These are phyloP conservation scores for Borostomias antarcticus DNA, from an alignment of 2,797 vertebrate genomes.

Conservation along the genomic window DNA sequence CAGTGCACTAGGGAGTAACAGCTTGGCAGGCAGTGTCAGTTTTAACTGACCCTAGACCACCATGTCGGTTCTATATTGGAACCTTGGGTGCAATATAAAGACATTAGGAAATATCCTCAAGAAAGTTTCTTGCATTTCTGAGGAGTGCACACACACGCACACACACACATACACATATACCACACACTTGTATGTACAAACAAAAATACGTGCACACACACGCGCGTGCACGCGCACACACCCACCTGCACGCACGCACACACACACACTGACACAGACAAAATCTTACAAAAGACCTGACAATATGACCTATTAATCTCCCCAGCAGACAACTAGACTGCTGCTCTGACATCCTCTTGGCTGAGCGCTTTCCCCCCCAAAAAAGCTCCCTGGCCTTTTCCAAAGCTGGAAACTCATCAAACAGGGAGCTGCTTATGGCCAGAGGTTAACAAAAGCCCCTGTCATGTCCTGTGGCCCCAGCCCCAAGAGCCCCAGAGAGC, in stretches of 20 bases:
- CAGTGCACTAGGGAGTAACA: background rate
- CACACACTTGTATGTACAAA: too few relatives aligned
- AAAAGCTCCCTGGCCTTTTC: slow-evolving; percentile 64
- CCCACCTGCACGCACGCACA: too few relatives aligned
- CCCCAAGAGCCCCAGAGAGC: slow-evolving; percentile 68
- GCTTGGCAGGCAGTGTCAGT: slow-evolving; percentile 18
- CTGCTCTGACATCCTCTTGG: slow-evolving; percentile 73
- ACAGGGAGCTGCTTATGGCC: slow-evolving; percentile 69
- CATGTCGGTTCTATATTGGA: slow-evolving; percentile 15
- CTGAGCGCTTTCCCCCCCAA: slow-evolving; percentile 66
- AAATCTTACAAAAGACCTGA: slow-evolving; percentile 42
- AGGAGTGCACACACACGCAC: slow-evolving; percentile 4
- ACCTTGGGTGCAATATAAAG: slow-evolving; percentile 59
- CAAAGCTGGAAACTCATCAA: slow-evolving; percentile 76
- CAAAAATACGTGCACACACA: too few relatives aligned
- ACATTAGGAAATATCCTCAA: slow-evolving; percentile 52
- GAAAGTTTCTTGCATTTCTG: slow-evolving; percentile 29
- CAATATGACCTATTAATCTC: slow-evolving; percentile 74
- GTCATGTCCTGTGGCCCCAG: slow-evolving; percentile 66
- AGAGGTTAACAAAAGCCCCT: slow-evolving; percentile 75
- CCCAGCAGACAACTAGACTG: slow-evolving; percentile 73
- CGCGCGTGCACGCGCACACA: slow-evolving; percentile 20
- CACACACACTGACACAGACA: slow-evolving; percentile 34
- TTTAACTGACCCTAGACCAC: slow-evolving; percentile 12
- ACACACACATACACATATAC: slow-evolving; percentile 35